Evolutionary conservation across 2,113 vertebrate genomes (phyloP).

Genomic region (Lepidothrix coronata): DNA sequence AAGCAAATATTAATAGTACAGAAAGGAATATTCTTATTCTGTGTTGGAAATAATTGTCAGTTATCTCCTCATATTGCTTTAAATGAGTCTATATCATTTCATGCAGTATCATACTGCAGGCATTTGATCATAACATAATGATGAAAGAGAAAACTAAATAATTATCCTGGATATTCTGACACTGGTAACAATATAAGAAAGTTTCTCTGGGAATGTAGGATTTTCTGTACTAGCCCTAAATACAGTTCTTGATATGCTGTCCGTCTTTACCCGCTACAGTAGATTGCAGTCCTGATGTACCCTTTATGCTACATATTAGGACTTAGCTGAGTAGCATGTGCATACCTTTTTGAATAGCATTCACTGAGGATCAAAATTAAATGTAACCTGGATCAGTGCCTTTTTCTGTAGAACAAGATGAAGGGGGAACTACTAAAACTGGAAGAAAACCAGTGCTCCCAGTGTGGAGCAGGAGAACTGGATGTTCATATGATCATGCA

Average conservation of each 20-base stretch:
- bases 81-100: constrained; percentile 19
- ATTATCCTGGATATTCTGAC: constrained; percentile 39
- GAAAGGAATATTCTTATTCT: constrained; percentile 20
- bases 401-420: not conserved
- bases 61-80: constrained; percentile 27
- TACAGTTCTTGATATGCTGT: not conserved
- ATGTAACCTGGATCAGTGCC: not conserved
- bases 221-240: not conserved
- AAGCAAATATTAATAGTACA: constrained; percentile 43
- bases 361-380: not conserved
- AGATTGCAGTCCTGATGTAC: not conserved
- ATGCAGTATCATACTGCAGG: not conserved
- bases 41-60: constrained; percentile 35
- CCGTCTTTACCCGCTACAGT: not conserved
- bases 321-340: not conserved
- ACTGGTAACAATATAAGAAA: not conserved
- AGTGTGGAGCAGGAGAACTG: not conserved
- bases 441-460: not conserved
- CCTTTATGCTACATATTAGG: not conserved
- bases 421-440: not conserved
- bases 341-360: not conserved
- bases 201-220: not conserved
- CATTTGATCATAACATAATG: not conserved
- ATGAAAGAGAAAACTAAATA: constrained; percentile 41
- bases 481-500: not conserved